These are phyloP conservation scores for Drosophila neocordata DNA, from an alignment of 1,140 invertebrate genomes.

Conservation along the genomic window DNA sequence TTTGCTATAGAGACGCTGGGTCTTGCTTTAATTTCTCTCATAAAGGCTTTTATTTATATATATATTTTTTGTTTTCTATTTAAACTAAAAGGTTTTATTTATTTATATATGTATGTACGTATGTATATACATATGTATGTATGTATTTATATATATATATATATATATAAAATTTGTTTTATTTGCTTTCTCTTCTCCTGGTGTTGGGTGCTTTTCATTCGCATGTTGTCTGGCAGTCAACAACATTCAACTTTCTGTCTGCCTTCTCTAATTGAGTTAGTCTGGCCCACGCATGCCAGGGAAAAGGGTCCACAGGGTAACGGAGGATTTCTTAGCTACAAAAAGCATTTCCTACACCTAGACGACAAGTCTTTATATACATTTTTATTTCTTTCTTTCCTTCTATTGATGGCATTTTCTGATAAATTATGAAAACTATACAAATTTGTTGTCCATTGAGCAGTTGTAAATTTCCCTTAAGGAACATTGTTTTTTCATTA, in stretches of 20 bases:
- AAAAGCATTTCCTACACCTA: not conserved
- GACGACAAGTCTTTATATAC: not conserved
- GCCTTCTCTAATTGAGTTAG: slow-evolving; percentile 54
- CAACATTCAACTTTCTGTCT: slow-evolving; percentile 53
- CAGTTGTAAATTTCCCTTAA: not conserved
- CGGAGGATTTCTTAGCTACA: not conserved
- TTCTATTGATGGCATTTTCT: slow-evolving; percentile 6
- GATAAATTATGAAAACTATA: slow-evolving; percentile 9
- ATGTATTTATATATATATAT: slow-evolving; percentile 12
- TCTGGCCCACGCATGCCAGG: slow-evolving; percentile 47
- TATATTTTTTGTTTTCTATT: not conserved
- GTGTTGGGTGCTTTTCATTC: slow-evolving; percentile 23
- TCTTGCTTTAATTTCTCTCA: too few relatives aligned
- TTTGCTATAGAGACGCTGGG: too few relatives aligned
- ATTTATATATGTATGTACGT: not conserved
- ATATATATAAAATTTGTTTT: slow-evolving; percentile 24
- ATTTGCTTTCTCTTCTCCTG: not conserved
- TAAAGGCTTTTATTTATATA: too few relatives aligned
- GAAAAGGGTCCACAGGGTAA: slow-evolving; percentile 33
- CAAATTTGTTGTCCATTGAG: not conserved
- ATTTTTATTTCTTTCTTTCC: not conserved
- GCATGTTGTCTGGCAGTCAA: slow-evolving; percentile 53
- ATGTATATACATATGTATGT: not conserved
- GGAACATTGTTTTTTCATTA: too few relatives aligned
- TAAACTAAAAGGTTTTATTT: slow-evolving; percentile 29